These are phyloP conservation scores for Platypus cylindrus DNA, from an alignment of 2,888 invertebrate genomes.

Conservation along the genomic window DNA sequence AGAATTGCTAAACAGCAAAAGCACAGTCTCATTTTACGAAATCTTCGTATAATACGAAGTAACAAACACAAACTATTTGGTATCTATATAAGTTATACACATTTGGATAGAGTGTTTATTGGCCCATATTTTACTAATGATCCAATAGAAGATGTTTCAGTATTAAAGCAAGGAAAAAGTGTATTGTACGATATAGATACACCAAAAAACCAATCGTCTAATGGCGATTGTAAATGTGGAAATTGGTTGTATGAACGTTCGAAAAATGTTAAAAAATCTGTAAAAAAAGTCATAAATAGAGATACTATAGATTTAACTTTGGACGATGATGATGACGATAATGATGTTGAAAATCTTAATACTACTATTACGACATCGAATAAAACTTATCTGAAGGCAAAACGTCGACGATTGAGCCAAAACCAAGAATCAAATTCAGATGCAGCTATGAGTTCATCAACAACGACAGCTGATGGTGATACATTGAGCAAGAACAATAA, in stretches of 20 bases:
- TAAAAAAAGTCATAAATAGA: too few relatives aligned
- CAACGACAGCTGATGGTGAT: neutral
- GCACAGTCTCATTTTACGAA: constrained; percentile 38
- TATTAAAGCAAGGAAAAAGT: constrained; percentile 26
- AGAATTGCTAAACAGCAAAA: constrained; percentile 36
- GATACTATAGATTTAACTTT: constrained; percentile 17
- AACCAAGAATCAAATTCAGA: too few relatives aligned
- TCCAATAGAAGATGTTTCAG: constrained; percentile 27
- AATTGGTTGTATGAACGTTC: constrained; percentile 18
- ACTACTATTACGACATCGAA: too few relatives aligned
- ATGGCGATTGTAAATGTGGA: constrained; percentile 15
- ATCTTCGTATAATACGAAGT: constrained; percentile 17
- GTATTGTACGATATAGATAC: constrained; percentile 24
- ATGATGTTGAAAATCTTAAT: neutral
- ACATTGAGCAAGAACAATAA: neutral
- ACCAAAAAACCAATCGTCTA: constrained; percentile 25
- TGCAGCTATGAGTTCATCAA: neutral
- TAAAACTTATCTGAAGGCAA: too few relatives aligned
- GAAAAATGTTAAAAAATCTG: too few relatives aligned
- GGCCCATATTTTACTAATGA: constrained; percentile 28
- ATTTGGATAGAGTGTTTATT: constrained; percentile 28
- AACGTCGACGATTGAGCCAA: too few relatives aligned
- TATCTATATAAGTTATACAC: constrained; percentile 29
- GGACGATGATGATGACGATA: constrained; percentile 6
- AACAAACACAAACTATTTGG: constrained; percentile 27